phyloP scores from a whole-genome alignment of 2,797 vertebrate species.

The Amniataba percoides region DNA sequence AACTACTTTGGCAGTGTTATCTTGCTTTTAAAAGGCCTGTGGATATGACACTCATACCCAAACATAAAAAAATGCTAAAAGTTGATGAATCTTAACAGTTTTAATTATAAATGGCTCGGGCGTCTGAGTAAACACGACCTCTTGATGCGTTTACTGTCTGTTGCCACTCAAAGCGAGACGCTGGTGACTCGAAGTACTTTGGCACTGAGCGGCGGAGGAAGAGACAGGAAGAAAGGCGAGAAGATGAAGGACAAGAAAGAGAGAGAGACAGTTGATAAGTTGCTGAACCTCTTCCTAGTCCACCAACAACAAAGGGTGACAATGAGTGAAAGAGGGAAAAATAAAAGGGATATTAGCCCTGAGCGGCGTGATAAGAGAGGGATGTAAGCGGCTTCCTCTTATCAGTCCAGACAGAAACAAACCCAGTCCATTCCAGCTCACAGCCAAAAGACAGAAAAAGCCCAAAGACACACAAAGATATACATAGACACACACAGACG shows the following conservation, averaged over 20 bases:
- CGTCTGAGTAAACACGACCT: constrained; percentile 25
- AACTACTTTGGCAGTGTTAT: constrained; percentile 8
- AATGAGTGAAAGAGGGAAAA: constrained; percentile 67
- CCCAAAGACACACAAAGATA: constrained; percentile 55
- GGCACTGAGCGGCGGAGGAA: not conserved
- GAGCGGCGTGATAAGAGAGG: constrained; percentile 80
- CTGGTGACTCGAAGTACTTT: constrained; percentile 15
- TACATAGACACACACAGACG: constrained; percentile 15
- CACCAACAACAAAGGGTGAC: constrained; percentile 67
- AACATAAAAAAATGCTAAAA: not conserved
- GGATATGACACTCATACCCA: constrained; percentile 10
- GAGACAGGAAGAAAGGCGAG: constrained; percentile 26
- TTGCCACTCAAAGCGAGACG: constrained; percentile 24
- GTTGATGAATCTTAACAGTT: not conserved
- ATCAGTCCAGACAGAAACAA: constrained; percentile 82
- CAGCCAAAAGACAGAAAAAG: constrained; percentile 68
- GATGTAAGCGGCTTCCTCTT: constrained; percentile 83
- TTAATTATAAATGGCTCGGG: constrained; percentile 1
- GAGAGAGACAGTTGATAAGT: constrained; percentile 46
- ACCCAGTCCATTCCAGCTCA: constrained; percentile 70
- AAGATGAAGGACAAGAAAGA: constrained; percentile 45
- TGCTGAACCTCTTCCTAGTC: constrained; percentile 59
- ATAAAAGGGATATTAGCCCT: constrained; percentile 82
- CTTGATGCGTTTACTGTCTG: constrained; percentile 18
- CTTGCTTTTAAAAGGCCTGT: not conserved